Conservation (phyloP, 2,113 vertebrate species). For the Amphiprion percula region DNA sequence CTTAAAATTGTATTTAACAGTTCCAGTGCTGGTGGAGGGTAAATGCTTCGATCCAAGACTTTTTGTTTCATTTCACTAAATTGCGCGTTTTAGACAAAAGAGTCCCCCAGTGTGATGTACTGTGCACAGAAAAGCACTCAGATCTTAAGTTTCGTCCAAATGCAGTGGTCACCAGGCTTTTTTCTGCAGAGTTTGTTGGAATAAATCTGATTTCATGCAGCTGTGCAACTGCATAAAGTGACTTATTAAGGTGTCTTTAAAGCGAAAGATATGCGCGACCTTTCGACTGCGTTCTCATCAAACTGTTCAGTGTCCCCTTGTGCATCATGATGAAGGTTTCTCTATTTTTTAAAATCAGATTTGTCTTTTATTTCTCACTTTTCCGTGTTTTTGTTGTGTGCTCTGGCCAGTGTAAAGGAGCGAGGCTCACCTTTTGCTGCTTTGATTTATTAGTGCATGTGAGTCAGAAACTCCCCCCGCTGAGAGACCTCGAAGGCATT, state of each 20-base stretch:
- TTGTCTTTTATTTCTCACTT: background rate
- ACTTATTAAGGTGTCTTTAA: background rate
- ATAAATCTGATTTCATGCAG: background rate
- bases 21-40: too few species aligned
- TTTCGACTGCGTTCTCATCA: too few species aligned
- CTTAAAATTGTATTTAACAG: too few species aligned
- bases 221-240: background rate
- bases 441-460: conserved; percentile 24
- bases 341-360: background rate
- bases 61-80: background rate
- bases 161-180: background rate
- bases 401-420: background rate
- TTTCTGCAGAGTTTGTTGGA: background rate
- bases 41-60: too few species aligned
- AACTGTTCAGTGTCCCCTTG: background rate
- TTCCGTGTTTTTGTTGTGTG: background rate
- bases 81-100: background rate
- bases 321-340: too few species aligned
- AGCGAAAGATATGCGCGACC: too few species aligned
- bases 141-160: background rate
- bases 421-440: background rate
- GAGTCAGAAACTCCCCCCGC: background rate
- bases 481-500: background rate
- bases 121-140: background rate
- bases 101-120: background rate